Base-by-base conservation (phyloP, 2,797 vertebrate species). In the Taeniopygia guttata region DNA sequence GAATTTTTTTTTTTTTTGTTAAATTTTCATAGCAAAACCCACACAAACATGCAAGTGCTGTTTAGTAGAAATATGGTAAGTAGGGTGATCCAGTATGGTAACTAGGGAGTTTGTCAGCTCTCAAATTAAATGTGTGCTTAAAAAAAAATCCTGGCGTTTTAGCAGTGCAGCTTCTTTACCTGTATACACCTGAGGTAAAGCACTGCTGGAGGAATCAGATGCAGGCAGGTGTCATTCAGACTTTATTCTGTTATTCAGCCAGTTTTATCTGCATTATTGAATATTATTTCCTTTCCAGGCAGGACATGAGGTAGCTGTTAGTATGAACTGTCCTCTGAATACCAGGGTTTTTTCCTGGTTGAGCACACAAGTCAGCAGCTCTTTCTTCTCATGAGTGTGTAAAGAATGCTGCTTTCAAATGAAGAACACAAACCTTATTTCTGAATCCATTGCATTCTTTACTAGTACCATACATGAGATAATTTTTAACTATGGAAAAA, bases 31-130 rank as follows among this genome's bases (percentile, higher is more conserved):
- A 40, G 42, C 8, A 38, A 55, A 66, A n/a, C 6, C 7, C 51
- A 36, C 34, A 38, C 5, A 17, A 11, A 49, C 0, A 1, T 3
- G 7, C 6, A 54, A 55, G 10, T 67, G 19, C 12, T 5, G 7
- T 51, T 74, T 29, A 34, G 19, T 21, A 54, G 51, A 58, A 88
- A 20, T 84, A 52, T 60, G 26, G 9, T 70, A 36, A 36, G 5
- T 63, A 26, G 11, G 4, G 6, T 68, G 36, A 64, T 81, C 27
- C 4, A 88, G 20, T 84, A 52, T 60, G 26, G 9, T 70, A 40
- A 36, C 5, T 63, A 26, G 42, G 11, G 32, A 64, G 25, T 74
- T 73, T 32, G 18, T 42, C 63, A 74, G 45, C 32, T 68, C 32
- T 83, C 13, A 38, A 56, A n/a, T 22, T 58, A 32, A 80, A 59